Evolutionary conservation across 1,140 invertebrate genomes (phyloP), one percentile per base, ranked within the genome.

Genomic region (Himalopsyche phryganea): DNA sequence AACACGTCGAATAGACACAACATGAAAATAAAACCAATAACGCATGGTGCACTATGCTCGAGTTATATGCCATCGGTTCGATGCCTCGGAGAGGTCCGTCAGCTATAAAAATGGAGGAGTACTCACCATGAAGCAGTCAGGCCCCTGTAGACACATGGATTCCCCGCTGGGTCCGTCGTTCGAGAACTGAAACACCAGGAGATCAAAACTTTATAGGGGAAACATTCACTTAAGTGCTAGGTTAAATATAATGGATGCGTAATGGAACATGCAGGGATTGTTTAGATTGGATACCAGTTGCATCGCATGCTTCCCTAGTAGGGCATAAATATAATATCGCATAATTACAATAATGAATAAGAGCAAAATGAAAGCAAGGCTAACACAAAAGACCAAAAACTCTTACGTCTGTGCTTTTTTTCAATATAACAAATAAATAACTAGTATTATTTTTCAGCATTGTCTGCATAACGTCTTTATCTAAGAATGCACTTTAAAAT

Each of bases 51-150:
- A 36, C 51, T 13, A 54, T 54, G 48, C 9, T 15, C 19, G 10
- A 17, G 7, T 17, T 41, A 41, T 17, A 41, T 4, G 42, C 14
- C 42, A 44, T 17, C 3, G 15, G 17, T 44, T 44, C 42, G n/a
- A 28, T 28, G 23, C 23, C 23, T 28, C 9, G 9, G 15, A 17
- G 42, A 44, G 42, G 18, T 15, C 38, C 6, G 14, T 7, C 13
- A 7, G 14, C 5, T 20, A 44, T 15, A 15, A 11, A 17, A 14
- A 44, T 11, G n/a, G 42, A 17, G 42, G 42, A 19, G 42, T 50
- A 79, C 81, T 82, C 68, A 84, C 82, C 81, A 83, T 83, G 74
- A 83, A 84, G 69, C 82, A 84, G 72, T 83, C 82, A 54, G 82
- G 81, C 68, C 81, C 81, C 67, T 84, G 82, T 67, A 83, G 75